Conservation (phyloP, 2,113 vertebrate genomes). For the Pygathrix nemaeus region DNA sequence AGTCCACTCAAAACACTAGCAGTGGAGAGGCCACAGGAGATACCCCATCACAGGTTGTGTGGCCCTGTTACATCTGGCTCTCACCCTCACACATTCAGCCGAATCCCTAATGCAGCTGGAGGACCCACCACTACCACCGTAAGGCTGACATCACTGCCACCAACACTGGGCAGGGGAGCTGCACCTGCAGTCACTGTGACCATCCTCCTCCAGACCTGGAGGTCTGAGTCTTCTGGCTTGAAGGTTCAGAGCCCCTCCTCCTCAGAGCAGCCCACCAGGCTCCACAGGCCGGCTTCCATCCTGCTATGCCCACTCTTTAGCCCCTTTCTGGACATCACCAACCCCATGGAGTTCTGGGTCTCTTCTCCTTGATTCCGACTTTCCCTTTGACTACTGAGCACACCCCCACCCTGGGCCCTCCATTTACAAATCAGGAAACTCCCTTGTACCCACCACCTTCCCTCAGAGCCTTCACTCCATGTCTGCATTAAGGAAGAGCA, state of each 20-base stretch:
- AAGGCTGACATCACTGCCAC: not conserved
- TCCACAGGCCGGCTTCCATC: not conserved
- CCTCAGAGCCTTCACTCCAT: not conserved
- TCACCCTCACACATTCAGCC: not conserved
- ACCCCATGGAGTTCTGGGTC: not conserved
- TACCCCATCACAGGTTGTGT: rapidly evolving
- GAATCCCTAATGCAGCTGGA: not conserved
- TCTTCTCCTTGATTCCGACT: not conserved
- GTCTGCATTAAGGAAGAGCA: not conserved
- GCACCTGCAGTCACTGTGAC: not conserved
- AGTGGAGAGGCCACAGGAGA: not conserved
- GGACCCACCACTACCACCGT: not conserved
- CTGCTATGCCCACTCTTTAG: not conserved
- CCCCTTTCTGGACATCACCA: rapidly evolving
- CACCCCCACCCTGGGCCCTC: too few species aligned
- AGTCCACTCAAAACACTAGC: not conserved
- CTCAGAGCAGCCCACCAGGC: not conserved
- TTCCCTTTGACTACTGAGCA: not conserved
- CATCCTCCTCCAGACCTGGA: not conserved
- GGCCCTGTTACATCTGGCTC: too few species aligned
- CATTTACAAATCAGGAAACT: not conserved
- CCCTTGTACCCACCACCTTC: not conserved
- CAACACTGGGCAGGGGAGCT: not conserved
- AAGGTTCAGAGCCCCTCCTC: not conserved
- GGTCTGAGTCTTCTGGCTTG: too few species aligned